A percentile compares a stretch with the other conserved stretches of the same genome.
Evolutionary conservation across 2,797 vertebrate genomes (phyloP).

Genomic region (Melanogrammus aeglefinus): DNA sequence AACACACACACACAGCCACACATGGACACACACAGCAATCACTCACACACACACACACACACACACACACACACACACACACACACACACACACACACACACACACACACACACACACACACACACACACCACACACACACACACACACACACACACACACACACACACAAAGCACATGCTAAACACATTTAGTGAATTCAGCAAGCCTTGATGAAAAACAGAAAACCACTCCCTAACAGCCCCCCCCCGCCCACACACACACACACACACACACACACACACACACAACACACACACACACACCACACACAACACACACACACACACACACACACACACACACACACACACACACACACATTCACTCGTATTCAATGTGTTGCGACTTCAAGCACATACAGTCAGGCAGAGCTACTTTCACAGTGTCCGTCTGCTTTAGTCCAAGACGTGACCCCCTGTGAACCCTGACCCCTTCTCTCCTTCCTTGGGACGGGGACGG

Average conservation of each 20-base stretch:
- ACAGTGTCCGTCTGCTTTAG: conserved; percentile 46
- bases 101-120: background rate
- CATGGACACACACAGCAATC: background rate
- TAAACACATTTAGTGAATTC: too few species aligned
- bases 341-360: conserved; percentile 9
- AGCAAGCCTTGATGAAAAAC: too few species aligned
- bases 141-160: background rate
- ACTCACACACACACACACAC: background rate
- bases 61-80: conserved; percentile 20
- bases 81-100: conserved; percentile 19
- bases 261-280: conserved; percentile 9
- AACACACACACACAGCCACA: too few species aligned
- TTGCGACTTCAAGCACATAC: conserved; percentile 32
- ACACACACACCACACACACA: background rate
- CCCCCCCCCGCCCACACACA: background rate
- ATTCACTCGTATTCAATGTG: conserved; percentile 1
- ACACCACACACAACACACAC: conserved; percentile 11
- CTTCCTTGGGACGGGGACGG: background rate
- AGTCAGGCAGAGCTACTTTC: conserved; percentile 38
- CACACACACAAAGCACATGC: background rate
- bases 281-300: conserved; percentile 4
- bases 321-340: conserved; percentile 2
- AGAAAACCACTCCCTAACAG: too few species aligned
- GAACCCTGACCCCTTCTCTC: conserved; percentile 8
- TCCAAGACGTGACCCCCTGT: conserved; percentile 30